A percentile compares a stretch with the other conserved stretches of the same genome.
Conservation (phyloP, 1,140 invertebrate species). For the Pinna nobilis region DNA sequence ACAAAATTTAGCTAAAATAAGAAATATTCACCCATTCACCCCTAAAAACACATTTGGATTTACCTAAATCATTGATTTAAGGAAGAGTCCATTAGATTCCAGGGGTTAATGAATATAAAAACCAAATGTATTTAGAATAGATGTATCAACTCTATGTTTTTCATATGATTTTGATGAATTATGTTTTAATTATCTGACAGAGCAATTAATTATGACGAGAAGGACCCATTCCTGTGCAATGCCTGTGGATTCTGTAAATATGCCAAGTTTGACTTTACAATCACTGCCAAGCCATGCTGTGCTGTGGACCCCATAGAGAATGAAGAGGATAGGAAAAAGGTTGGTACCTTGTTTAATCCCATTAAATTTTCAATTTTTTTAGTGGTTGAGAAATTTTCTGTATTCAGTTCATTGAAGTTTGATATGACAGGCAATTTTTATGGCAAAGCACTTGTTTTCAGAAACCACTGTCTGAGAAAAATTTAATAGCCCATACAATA, state of each 20-base stretch:
- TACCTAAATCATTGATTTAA: neutral
- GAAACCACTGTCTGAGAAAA: too few relatives aligned
- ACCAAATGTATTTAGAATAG: too few relatives aligned
- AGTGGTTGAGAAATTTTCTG: too few relatives aligned
- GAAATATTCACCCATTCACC: neutral
- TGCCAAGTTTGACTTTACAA: conserved; percentile 97
- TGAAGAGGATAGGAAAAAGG: conserved; percentile 97
- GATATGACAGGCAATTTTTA: too few relatives aligned
- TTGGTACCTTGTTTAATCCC: conserved; percentile 26
- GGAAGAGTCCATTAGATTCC: too few relatives aligned
- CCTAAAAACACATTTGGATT: neutral
- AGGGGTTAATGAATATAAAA: too few relatives aligned
- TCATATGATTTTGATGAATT: neutral
- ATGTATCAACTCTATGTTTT: too few relatives aligned
- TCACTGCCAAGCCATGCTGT: conserved; percentile 92
- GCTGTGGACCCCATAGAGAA: conserved; percentile 98
- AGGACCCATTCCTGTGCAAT: conserved; percentile 98
- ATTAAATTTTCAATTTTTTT: neutral
- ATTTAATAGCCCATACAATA: too few relatives aligned
- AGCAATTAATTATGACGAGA: conserved; percentile 99
- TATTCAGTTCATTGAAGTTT: too few relatives aligned
- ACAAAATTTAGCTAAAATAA: too few relatives aligned
- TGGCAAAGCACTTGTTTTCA: too few relatives aligned
- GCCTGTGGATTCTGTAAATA: conserved; percentile 99
- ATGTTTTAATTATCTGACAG: conserved; percentile 69